Base-by-base conservation (phyloP, 2,797 vertebrate species). In the Borostomias antarcticus region DNA sequence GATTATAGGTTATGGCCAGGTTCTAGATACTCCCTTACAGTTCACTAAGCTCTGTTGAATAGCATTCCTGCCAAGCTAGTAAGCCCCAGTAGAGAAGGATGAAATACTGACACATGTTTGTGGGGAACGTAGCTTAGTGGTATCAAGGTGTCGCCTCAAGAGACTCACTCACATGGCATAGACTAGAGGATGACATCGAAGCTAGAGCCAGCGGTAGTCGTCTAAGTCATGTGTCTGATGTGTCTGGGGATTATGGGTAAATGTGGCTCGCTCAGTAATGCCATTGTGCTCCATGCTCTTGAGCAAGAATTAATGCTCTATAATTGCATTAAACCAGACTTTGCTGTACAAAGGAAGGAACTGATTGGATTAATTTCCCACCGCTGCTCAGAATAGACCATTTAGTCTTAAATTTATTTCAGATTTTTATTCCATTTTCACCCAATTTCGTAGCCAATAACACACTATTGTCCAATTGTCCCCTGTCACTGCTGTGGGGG, bases 281-380 rank as follows among this genome's bases (percentile, higher is more conserved):
- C 75, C 73, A 65, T 48, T 35, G 54, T 69, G 64, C 11, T 60
- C 68, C 47, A 25, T n/a, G 51, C 72, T 75, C 69, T 35, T 70
- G 52, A 65, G 71, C 23, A 21, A 62, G 48, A 32, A 17, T 79
- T 81, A 83, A 80, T 69, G 54, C 64, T 48, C 73, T 74, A 23
- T 82, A 83, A 88, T 79, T 82, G 64, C 79, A 77, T 85, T 79
- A 82, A 78, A 70, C 73, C 50, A 21, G 62, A 84, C 85, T 79
- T 76, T 21, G 53, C 65, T 68, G 72, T 75, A 64, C 74, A 71
- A 80, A 75, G 76, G 45, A 81, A 75, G 76, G 19, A 58, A 59
- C 68, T 67, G 63, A 62, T 56, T 65, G 68, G 72, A 82, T 85
- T 84, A 30, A 72, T 73, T 73, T 79, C 51, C 10, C 58, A 69